These are phyloP conservation scores for Buphagus erythrorhynchus DNA, from an alignment of 2,797 vertebrate genomes.

Conservation along the genomic window DNA sequence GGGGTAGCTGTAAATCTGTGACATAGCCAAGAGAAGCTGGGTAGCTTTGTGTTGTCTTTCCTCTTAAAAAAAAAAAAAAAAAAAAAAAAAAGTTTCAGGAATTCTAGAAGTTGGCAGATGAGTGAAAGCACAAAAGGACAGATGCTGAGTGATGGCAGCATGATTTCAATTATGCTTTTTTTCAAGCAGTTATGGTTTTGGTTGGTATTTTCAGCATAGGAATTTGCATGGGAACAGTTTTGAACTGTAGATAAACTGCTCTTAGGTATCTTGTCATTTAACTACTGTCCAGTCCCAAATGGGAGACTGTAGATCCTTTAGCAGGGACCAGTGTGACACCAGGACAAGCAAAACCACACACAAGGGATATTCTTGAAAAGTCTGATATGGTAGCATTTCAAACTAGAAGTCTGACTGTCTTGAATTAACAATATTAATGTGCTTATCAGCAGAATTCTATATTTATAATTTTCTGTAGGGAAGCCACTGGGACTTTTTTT, in stretches of 20 bases:
- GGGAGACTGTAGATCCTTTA: background rate
- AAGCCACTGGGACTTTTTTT: background rate
- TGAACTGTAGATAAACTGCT: background rate
- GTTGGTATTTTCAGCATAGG: background rate
- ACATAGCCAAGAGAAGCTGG: background rate
- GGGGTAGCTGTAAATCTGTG: background rate
- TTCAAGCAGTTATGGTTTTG: background rate
- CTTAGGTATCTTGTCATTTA: background rate
- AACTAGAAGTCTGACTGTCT: background rate
- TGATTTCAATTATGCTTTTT: background rate
- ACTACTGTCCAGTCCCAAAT: background rate
- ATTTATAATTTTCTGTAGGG: background rate
- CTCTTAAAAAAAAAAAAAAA: background rate
- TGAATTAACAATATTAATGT: background rate
- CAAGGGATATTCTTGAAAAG: background rate
- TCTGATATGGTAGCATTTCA: background rate
- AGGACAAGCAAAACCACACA: background rate
- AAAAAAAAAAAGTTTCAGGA: background rate
- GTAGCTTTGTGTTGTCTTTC: background rate
- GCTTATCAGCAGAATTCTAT: background rate
- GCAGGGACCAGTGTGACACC: background rate
- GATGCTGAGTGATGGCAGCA: background rate
- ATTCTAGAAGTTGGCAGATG: background rate
- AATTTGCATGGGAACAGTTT: background rate
- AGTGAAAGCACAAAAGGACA: background rate